phyloP scores from a whole-genome alignment of 2,888 invertebrate genomes.

The Microctonus aethiopoides region DNA sequence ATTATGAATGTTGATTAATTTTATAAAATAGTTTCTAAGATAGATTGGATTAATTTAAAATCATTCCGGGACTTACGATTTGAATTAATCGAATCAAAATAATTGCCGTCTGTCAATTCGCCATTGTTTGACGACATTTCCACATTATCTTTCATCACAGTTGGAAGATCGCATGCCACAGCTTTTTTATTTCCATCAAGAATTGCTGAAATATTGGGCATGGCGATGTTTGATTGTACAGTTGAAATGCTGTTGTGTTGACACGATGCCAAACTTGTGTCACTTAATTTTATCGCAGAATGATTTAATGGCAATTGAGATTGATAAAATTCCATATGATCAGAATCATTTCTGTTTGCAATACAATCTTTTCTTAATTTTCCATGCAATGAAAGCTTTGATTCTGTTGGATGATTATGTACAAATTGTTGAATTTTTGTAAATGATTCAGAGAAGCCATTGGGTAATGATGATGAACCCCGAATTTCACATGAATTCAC shows the following conservation, averaged over 20 bases:
- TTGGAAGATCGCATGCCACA: neutral
- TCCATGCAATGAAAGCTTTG: neutral
- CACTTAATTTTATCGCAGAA: neutral
- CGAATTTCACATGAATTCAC: conserved; percentile 15
- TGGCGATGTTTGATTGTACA: neutral
- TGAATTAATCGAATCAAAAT: neutral
- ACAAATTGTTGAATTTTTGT: neutral
- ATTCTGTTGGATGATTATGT: neutral
- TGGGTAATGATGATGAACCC: neutral
- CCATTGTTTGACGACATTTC: neutral
- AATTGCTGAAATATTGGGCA: no score
- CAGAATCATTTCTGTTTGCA: neutral
- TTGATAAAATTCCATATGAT: neutral
- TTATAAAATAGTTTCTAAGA: no score
- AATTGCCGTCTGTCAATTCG: neutral
- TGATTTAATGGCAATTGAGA: neutral
- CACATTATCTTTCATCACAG: neutral
- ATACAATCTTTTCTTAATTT: no score
- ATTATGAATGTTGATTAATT: no score
- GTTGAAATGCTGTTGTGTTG: neutral
- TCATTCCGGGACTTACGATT: neutral
- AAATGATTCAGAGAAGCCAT: neutral
- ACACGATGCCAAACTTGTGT: neutral
- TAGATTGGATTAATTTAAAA: no score
- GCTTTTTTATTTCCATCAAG: neutral